phyloP scores from a whole-genome alignment of 2,888 invertebrate species.

The Pocota personata region DNA sequence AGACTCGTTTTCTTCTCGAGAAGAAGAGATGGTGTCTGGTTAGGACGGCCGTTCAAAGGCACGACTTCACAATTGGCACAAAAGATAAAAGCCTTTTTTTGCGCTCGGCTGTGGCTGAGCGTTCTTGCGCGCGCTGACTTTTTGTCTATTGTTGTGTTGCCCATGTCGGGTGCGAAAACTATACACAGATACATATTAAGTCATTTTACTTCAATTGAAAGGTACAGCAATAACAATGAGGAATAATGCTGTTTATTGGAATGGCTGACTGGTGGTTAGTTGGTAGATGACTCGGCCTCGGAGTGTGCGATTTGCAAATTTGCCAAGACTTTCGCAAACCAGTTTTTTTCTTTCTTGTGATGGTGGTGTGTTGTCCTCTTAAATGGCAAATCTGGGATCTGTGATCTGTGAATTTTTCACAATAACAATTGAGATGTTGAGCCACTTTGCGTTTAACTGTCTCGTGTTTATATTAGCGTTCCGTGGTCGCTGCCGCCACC shows the following conservation, averaged over 20 bases:
- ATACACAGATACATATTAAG: conserved; percentile 37
- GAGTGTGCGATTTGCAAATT: conserved; percentile 60
- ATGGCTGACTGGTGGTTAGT: conserved; percentile 8
- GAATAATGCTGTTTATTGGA: conserved; percentile 28
- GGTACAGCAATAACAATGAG: conserved; percentile 58
- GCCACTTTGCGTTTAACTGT: conserved; percentile 68
- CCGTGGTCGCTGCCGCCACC: neutral
- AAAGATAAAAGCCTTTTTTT: conserved; percentile 52
- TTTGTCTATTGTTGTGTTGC: conserved; percentile 56
- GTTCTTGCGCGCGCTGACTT: conserved; percentile 31
- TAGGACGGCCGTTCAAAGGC: conserved; percentile 57
- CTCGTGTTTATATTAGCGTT: conserved; percentile 46
- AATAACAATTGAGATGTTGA: conserved; percentile 72
- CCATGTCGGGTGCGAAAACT: conserved; percentile 56
- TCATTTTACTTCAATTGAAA: conserved; percentile 62
- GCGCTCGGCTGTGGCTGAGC: conserved; percentile 12
- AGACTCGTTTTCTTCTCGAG: neutral
- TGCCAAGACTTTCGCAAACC: conserved; percentile 59
- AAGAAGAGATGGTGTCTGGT: conserved; percentile 51
- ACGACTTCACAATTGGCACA: conserved; percentile 70
- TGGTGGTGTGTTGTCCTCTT: conserved; percentile 10
- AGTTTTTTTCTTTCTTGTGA: neutral
- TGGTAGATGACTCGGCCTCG: conserved; percentile 26
- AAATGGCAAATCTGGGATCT: conserved; percentile 59
- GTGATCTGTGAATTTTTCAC: conserved; percentile 65